A percentile compares a stretch with the other conserved stretches of the same genome.
Evolutionary conservation across 2,797 vertebrate genomes (phyloP).

Genomic region (Tenualosa ilisha): DNA sequence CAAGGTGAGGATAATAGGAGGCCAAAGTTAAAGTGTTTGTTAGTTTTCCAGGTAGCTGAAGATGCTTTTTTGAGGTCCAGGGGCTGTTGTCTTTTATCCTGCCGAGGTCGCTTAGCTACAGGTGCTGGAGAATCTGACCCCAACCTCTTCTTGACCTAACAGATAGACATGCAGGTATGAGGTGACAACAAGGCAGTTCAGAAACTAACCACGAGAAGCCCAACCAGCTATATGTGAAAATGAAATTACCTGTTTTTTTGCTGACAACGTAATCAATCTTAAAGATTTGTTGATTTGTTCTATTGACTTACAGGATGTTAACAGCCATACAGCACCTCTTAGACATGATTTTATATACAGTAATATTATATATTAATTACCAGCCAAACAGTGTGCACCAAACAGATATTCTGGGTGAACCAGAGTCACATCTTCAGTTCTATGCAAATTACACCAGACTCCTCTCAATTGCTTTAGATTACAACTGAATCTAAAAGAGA

Average conservation of each 20-base stretch:
- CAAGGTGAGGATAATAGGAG: not conserved
- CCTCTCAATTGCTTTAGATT: not conserved
- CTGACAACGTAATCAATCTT: not conserved
- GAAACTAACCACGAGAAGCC: not conserved
- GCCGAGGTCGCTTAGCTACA: slow-evolving; percentile 69
- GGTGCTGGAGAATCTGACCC: slow-evolving; percentile 51
- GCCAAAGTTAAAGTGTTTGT: slow-evolving; percentile 40
- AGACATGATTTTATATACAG: not conserved
- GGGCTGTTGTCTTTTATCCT: slow-evolving; percentile 43
- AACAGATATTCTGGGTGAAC: not conserved
- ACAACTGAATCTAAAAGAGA: not conserved
- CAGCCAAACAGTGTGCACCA: no score
- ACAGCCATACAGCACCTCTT: not conserved
- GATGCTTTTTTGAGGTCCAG: slow-evolving; percentile 69
- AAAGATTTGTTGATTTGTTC: not conserved
- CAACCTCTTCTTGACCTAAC: slow-evolving; percentile 71
- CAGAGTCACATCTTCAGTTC: not conserved
- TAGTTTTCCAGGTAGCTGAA: slow-evolving; percentile 76
- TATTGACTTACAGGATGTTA: not conserved
- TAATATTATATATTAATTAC: not conserved
- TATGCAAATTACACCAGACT: no score
- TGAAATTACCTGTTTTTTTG: not conserved
- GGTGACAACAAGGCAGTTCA: not conserved
- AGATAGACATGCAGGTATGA: slow-evolving; percentile 10
- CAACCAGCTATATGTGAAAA: not conserved